Conservation (phyloP, 2,888 invertebrate genomes). For the Plebejus melissa region DNA sequence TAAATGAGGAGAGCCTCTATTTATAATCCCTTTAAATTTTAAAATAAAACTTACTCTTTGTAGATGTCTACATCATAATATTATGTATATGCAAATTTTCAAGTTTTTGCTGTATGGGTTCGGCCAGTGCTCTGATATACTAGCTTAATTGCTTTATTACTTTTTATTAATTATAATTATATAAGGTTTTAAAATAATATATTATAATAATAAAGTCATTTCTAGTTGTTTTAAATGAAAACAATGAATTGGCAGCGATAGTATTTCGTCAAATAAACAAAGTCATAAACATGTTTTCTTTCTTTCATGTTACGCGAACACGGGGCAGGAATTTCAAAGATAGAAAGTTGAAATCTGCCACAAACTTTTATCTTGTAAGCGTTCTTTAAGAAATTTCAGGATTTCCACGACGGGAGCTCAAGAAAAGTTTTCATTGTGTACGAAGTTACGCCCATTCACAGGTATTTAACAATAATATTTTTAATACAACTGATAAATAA, state of each 20-base stretch:
- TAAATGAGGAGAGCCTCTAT: too few species aligned
- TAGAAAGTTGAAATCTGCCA: conserved; percentile 20
- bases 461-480: conserved; percentile 18
- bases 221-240: background rate
- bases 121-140: too few species aligned
- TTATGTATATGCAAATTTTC: too few species aligned
- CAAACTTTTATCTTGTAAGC: conserved; percentile 22
- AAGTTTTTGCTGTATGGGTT: too few species aligned
- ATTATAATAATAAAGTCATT: too few species aligned
- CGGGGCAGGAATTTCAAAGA: background rate
- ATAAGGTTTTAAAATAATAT: too few species aligned
- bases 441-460: background rate
- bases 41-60: background rate
- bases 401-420: conserved; percentile 21
- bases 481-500: background rate
- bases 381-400: conserved; percentile 9
- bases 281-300: conserved; percentile 15
- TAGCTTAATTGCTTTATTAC: too few species aligned
- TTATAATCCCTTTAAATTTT: too few species aligned
- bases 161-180: too few species aligned
- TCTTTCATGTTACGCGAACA: background rate
- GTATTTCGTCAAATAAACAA: background rate
- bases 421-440: conserved; percentile 18
- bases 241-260: background rate
- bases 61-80: too few species aligned